phyloP scores from a whole-genome alignment of 2,888 invertebrate genomes.

The Tipula lateralis region DNA sequence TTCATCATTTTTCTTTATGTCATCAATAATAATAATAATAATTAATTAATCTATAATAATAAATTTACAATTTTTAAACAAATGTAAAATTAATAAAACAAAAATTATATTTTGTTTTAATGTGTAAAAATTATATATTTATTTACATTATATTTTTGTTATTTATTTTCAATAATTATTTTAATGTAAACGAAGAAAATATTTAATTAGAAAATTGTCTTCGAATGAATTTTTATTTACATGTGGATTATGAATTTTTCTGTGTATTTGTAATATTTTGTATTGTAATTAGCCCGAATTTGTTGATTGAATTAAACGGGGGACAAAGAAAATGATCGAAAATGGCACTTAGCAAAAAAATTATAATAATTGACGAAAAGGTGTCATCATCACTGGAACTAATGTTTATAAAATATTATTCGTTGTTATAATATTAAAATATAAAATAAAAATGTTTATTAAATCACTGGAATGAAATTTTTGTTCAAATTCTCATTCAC shows the following conservation, averaged over 20 bases:
- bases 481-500: background rate
- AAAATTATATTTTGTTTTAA: background rate
- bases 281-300: background rate
- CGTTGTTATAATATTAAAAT: background rate
- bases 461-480: slow-evolving; percentile 13
- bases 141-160: background rate
- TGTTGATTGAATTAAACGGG: background rate
- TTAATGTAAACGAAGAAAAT: background rate
- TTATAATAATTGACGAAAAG: background rate
- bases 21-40: slow-evolving; percentile 3
- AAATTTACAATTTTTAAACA: background rate
- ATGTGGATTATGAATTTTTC: background rate
- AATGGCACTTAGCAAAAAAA: background rate
- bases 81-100: background rate
- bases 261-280: too few relatives aligned
- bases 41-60: background rate
- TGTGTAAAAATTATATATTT: background rate
- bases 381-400: background rate
- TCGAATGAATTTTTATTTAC: background rate
- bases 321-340: background rate
- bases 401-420: background rate
- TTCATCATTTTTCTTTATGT: slow-evolving; percentile 30
- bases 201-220: background rate
- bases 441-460: background rate
- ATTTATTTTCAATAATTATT: background rate